Evolutionary conservation across 2,797 vertebrate genomes (phyloP).

Genomic region (Phataginus tetradactyla): DNA sequence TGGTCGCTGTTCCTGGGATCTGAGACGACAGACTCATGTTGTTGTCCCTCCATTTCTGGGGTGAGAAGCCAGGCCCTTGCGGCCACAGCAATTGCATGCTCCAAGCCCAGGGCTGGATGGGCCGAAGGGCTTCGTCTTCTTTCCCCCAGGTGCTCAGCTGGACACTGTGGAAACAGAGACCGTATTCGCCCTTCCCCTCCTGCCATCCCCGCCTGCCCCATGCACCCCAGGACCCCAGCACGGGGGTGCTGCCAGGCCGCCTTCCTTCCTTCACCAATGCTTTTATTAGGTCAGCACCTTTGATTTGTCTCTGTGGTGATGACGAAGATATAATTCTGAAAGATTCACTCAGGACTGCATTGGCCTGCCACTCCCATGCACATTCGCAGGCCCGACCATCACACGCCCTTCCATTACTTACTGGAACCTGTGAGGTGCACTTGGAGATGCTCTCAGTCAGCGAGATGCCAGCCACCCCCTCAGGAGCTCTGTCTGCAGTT

Average conservation of each 20-base stretch:
- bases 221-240: no score
- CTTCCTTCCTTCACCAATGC: background rate
- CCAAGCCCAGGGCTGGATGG: no score
- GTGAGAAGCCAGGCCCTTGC: background rate
- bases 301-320: background rate
- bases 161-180: no score
- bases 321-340: background rate
- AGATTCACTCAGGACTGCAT: background rate
- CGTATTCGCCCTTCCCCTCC: no score
- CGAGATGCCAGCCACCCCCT: background rate
- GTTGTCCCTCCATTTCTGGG: background rate
- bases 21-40: background rate
- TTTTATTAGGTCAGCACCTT: background rate
- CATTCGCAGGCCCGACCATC: accelerated
- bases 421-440: accelerated
- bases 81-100: no score
- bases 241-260: background rate
- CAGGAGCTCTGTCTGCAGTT: background rate
- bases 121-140: no score
- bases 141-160: no score
- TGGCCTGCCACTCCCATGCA: no score
- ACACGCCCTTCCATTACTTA: accelerated
- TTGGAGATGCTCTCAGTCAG: accelerated
- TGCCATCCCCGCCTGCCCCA: no score
- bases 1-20: background rate